Base-by-base conservation (phyloP, 2,113 vertebrate genomes). In the Neotoma lepida region DNA sequence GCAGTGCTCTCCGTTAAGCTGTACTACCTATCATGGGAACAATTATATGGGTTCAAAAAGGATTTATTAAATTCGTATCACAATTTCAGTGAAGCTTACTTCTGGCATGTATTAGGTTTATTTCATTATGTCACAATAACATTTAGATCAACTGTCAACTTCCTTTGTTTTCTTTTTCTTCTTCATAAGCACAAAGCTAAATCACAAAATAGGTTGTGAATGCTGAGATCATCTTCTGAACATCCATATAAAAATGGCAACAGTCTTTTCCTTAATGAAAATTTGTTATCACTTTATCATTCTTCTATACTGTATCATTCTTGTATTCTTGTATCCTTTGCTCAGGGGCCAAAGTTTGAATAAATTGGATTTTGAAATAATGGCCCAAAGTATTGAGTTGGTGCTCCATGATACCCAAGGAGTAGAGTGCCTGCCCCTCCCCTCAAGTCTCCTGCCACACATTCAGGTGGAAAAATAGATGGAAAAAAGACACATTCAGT, bases 281-380 rank as follows among this genome's bases (percentile, higher is more conserved):
- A 97, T 97, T 98, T 96, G 95, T 77, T 97, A 97, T 97, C 96
- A 97, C 80, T 96, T 93, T 93, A 88, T 97, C 98, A 94, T 97
- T 97, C 97, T 96, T 95, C 54, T 89, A 87, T 98, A 96, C 95
- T 97, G 96, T 94, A 88, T 97, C 98, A 95, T 97, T 96, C 97
- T 96, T 95, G 54, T 90, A 68, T 35, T 68, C 33, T n/a, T 68
- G 66, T n/a, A n/a, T 68, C 96, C 95, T 92, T 85, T 85, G 97
- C 95, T 97, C 96, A 9, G 93, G 97, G 96, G 95, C 93, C 96
- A 97, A 98, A 98, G 93, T 98, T 98, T 96, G 95, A 98, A 97
- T 98, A 97, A 96, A 98, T 92, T 97, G 88, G 58, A 97, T 98
- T 98, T 96, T 97, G 85, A 98, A 98, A 98, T 97, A 98, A 97